These are phyloP conservation scores for Dusona sp. DNA, from an alignment of 2,888 invertebrate genomes.

Conservation along the genomic window DNA sequence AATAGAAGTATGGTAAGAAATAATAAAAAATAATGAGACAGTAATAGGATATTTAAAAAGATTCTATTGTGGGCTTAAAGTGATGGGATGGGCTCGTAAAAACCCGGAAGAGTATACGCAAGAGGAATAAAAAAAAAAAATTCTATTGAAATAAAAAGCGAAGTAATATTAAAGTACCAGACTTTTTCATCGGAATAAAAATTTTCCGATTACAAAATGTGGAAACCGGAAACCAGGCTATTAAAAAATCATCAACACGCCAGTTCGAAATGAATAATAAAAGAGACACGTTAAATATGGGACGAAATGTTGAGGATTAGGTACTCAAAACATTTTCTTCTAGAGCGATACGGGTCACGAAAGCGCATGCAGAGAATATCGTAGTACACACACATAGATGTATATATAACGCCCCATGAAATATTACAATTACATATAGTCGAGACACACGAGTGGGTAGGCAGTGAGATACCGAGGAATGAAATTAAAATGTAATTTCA, in stretches of 20 bases:
- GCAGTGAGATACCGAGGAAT: constrained; percentile 71
- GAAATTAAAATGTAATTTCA: constrained; percentile 83
- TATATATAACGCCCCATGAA: constrained; percentile 23
- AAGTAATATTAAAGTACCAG: not conserved
- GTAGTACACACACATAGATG: not conserved
- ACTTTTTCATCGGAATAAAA: not conserved
- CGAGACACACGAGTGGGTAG: constrained; percentile 20
- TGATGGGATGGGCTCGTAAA: not conserved
- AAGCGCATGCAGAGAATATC: constrained; percentile 7
- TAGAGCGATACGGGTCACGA: constrained; percentile 31
- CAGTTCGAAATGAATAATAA: not conserved
- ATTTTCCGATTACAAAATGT: not conserved
- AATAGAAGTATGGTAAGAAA: not conserved
- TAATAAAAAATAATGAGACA: not conserved
- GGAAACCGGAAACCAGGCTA: not conserved
- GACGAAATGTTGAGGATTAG: not conserved
- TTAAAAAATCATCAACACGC: constrained; percentile 18
- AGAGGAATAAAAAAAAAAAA: not conserved
- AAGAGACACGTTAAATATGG: not conserved
- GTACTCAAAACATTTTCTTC: constrained; percentile 3
- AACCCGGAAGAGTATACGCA: no score
- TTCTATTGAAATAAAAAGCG: not conserved
- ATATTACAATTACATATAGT: constrained; percentile 50
- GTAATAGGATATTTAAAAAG: not conserved
- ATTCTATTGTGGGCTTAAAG: not conserved